Base-by-base conservation (phyloP, 2,888 invertebrate genomes). In the Sclerodermus sp. region DNA sequence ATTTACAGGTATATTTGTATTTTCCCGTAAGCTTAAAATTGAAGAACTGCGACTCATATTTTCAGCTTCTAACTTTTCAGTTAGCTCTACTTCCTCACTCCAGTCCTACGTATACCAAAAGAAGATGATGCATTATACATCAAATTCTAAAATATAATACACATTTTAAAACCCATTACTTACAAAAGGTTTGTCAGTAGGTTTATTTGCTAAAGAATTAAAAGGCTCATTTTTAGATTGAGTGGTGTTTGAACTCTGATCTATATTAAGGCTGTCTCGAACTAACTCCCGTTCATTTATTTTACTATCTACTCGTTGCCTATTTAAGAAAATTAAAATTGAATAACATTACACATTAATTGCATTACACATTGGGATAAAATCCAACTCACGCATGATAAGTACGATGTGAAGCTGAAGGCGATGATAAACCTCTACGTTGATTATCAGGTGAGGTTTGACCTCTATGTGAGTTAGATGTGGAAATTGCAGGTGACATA, bases 1-100 rank as follows among this genome's bases (percentile, higher is more conserved):
- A 62, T 57, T 63, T 38, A 61, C 63, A 1, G 66, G 57, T 16
- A 62, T 45, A 49, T 64, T 68, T 42, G 63, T 51, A 53, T 66
- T 69, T 56, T 77, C 78, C 8, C 70, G 68, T 45, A 83, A 76
- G 69, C 83, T 83, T 39, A 79, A 68, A 38, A 82, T 74, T 6
- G 83, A 84, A 1, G 83, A 83, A 64, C 83, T 83, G 50, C 83
- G 79, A 17, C 83, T 82, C 56, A 81, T 57, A 55, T 77, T 77
- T 70, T 82, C 82, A 17, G 79, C 79, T 61, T 82, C 81, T 44
- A 80, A 64, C 52, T 76, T 77, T 54, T 81, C 81, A 57, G 77
- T 78, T 48, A 81, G 65, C 68, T 85, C 84, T 14, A 85, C 84
- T 70, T 85, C 85, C 70, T 84, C 84, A 56, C 82, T 83, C 85